Evolutionary conservation across 2,888 invertebrate genomes (phyloP), one percentile per base, ranked within the genome.

Genomic region (Leptarthrus brevirostris): DNA sequence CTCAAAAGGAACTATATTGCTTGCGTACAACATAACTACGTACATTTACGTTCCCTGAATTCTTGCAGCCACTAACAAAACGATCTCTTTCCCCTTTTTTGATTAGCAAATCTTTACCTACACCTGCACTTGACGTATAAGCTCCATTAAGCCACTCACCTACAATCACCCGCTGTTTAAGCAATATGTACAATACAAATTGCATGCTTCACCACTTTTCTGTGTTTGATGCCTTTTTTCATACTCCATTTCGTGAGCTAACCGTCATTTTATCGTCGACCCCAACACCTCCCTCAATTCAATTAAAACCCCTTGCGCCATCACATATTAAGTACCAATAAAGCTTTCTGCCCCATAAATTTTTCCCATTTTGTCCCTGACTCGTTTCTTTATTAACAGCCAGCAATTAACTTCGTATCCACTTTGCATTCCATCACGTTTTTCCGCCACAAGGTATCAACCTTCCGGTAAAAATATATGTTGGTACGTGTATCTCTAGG

Each of bases 311-410:
- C 58, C 58, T 18, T 20, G 20, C 58, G 58, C 58, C 58, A 18
- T 58, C 58, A 58, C 58, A 58, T 58, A 58, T 58, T 58, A 58
- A 58, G 58, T 58, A 58, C 58, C 58, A 58, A 58, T 58, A 58
- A 58, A 58, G 58, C 58, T 58, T 58, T 58, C 58, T 40, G 58
- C 58, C 58, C 58, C 58, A 58, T 58, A 58, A 58, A 58, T 58
- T 58, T 58, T 36, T 34, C 58, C 58, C 58, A 58, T 58, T 58
- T 58, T 36, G 58, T 58, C 58, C 58, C 58, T 36, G 36, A 58
- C 58, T 58, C 58, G 58, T 36, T 58, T 36, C 58, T 58, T 58
- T 58, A 58, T 58, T 58, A 58, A 58, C 58, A 58, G 58, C 36
- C 58, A 18, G 58, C 58, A 58, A 58, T 58, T 58, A 58, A 58